Evolutionary conservation across 2,888 invertebrate species (phyloP).

Genomic region (Drosophila putrida): DNA sequence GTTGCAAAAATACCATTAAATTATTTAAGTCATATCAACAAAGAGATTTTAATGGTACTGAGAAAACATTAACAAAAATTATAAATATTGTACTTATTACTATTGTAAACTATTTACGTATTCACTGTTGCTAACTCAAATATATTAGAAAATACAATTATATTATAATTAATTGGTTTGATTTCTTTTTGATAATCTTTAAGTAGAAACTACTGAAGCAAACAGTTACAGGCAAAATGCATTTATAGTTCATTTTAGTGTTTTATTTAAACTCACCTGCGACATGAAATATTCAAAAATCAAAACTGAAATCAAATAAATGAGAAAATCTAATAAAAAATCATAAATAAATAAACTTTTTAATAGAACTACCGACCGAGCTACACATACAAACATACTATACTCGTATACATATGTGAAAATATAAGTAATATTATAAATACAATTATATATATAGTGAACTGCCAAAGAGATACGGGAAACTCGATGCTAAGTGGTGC

Average conservation of each 20-base stretch:
- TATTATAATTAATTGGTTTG: background rate
- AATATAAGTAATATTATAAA: conserved; percentile 41
- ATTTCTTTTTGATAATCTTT: conserved; percentile 10
- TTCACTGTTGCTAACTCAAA: conserved; percentile 64
- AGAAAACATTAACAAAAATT: conserved; percentile 58
- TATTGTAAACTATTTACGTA: conserved; percentile 76
- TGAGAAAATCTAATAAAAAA: conserved; percentile 46
- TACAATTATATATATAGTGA: conserved; percentile 13
- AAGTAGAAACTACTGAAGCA: conserved; percentile 18
- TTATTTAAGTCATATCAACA: conserved; percentile 82
- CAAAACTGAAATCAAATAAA: conserved; percentile 68
- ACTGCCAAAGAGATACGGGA: conserved; percentile 20
- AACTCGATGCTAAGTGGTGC: conserved; percentile 1
- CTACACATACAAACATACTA: conserved; percentile 20
- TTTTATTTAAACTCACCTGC: conserved; percentile 40
- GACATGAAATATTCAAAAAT: conserved; percentile 48
- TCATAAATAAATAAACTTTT: conserved; percentile 41
- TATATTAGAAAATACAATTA: conserved; percentile 22
- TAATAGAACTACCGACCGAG: conserved; percentile 31
- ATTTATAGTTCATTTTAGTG: conserved; percentile 52
- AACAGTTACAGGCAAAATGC: conserved; percentile 69
- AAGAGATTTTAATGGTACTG: conserved; percentile 78
- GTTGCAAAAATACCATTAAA: conserved; percentile 59
- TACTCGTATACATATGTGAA: conserved; percentile 36
- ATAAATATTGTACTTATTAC: conserved; percentile 36